Percentiles rank a stretch among this genome's conserved stretches.
Evolutionary conservation across 2,888 invertebrate species (phyloP).

Genomic region (Heliconius sara): DNA sequence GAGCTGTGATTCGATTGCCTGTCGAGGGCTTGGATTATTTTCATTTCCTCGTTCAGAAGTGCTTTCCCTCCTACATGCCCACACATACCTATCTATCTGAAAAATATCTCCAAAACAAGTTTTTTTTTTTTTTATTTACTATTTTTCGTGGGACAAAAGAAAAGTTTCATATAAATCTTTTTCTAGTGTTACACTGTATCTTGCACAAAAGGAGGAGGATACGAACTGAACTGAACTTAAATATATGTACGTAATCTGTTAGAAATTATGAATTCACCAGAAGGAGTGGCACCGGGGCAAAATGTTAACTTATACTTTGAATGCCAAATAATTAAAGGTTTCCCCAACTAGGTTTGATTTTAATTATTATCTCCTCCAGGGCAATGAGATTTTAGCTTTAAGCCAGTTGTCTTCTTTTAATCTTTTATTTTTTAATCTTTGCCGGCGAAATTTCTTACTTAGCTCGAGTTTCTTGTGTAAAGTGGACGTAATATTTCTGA

Average conservation of each 20-base stretch:
- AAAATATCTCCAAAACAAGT: too few species aligned
- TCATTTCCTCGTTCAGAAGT: too few species aligned
- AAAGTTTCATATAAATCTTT: too few species aligned
- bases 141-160: too few species aligned
- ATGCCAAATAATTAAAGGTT: neutral
- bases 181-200: too few species aligned
- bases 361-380: conserved; percentile 8
- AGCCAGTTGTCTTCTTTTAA: conserved; percentile 3
- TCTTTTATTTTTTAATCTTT: conserved; percentile 8
- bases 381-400: conserved; percentile 5
- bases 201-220: neutral
- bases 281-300: neutral
- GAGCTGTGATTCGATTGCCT: too few species aligned
- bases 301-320: neutral
- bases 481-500: neutral
- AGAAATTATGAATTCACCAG: neutral
- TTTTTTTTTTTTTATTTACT: too few species aligned
- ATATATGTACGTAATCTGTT: too few species aligned
- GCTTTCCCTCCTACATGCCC: too few species aligned
- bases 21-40: too few species aligned
- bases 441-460: conserved; percentile 3
- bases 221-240: neutral
- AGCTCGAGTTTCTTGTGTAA: neutral
- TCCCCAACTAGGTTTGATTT: neutral
- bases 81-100: too few species aligned